Evolutionary conservation across 1,140 invertebrate species (phyloP).

Genomic region (Magallana angulata): DNA sequence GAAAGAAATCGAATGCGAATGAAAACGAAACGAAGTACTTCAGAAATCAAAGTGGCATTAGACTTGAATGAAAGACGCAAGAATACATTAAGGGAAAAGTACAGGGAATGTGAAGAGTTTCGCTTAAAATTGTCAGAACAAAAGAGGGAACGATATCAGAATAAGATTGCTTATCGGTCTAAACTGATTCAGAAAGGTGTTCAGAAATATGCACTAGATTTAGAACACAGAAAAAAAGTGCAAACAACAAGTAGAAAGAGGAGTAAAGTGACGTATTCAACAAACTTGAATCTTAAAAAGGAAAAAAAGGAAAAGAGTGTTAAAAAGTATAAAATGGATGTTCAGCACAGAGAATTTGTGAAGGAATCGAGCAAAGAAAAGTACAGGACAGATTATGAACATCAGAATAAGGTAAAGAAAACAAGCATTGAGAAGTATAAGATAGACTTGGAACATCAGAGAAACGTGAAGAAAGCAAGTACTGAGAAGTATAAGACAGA

Average conservation of each 20-base stretch:
- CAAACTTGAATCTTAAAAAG: background rate
- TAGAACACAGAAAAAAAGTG: slow-evolving; percentile 16
- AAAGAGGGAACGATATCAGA: background rate
- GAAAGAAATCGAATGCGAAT: background rate
- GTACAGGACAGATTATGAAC: no score
- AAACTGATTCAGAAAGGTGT: background rate
- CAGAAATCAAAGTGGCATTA: background rate
- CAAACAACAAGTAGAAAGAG: background rate
- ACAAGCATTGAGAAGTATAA: background rate
- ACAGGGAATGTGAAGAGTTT: background rate
- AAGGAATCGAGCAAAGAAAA: no score
- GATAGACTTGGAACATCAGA: no score
- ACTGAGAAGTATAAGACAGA: no score
- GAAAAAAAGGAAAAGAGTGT: no score
- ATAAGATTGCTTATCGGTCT: background rate
- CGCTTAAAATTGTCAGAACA: background rate
- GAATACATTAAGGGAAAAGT: background rate
- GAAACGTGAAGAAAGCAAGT: no score
- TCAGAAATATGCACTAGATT: slow-evolving; percentile 14
- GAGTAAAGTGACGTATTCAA: slow-evolving; percentile 19
- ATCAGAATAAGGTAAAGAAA: background rate
- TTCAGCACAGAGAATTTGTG: no score
- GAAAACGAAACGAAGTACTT: background rate
- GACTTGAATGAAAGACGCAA: background rate
- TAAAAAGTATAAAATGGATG: no score